These are phyloP conservation scores for Helicoverpa armigera DNA, from an alignment of 1,140 invertebrate genomes.

Conservation along the genomic window DNA sequence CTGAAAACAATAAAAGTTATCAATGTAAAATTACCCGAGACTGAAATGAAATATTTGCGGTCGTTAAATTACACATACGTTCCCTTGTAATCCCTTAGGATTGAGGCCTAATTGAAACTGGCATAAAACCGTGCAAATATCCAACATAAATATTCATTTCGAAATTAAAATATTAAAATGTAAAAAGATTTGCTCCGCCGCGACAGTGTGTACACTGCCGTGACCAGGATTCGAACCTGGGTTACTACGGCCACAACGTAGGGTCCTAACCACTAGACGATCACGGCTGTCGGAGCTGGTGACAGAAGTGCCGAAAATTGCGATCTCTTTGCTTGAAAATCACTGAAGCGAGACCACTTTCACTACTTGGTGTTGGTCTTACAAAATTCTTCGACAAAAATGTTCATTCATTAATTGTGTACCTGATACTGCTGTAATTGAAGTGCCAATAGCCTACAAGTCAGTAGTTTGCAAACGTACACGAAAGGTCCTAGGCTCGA, in stretches of 20 bases:
- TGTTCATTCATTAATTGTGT: slow-evolving; percentile 5
- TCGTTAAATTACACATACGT: not conserved
- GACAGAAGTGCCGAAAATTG: slow-evolving; percentile 6
- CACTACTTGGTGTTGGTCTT: not conserved
- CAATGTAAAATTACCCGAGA: not conserved
- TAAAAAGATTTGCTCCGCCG: slow-evolving; percentile 23
- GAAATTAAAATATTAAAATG: slow-evolving; percentile 11
- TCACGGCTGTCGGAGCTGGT: slow-evolving; percentile 72
- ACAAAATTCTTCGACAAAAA: not conserved
- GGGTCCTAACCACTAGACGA: slow-evolving; percentile 84
- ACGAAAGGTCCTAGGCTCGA: no score
- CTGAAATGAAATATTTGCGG: not conserved
- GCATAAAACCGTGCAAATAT: not conserved
- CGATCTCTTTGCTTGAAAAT: not conserved
- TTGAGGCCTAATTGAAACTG: slow-evolving; percentile 24
- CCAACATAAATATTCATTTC: slow-evolving; percentile 5
- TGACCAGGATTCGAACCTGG: slow-evolving; percentile 86
- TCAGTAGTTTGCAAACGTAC: no score
- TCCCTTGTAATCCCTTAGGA: not conserved
- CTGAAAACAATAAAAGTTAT: not conserved
- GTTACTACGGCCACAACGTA: slow-evolving; percentile 86
- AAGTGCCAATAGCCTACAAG: no score
- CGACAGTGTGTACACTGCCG: slow-evolving; percentile 63
- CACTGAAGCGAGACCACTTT: slow-evolving; percentile 6
- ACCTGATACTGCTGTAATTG: not conserved